These are phyloP conservation scores for Andrena hattorfiana DNA, from an alignment of 2,888 invertebrate genomes.

Conservation along the genomic window DNA sequence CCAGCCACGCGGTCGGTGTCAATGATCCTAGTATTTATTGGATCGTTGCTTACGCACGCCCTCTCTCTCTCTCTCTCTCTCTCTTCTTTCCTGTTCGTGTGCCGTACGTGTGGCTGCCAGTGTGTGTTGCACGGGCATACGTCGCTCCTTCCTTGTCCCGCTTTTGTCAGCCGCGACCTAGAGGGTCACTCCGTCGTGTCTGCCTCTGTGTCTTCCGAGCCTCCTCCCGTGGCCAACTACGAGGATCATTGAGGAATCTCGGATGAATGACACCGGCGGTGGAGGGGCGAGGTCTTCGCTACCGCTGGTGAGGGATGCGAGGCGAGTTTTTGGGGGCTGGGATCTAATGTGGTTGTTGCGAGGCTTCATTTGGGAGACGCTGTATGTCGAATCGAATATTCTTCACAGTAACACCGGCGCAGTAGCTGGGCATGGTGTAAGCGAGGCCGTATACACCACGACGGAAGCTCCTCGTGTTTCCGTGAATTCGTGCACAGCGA, in stretches of 20 bases:
- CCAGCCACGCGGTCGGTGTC: slow-evolving; percentile 70
- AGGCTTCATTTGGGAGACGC: no score
- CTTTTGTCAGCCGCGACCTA: slow-evolving; percentile 47
- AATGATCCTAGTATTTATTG: slow-evolving; percentile 80
- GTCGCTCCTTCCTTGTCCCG: slow-evolving; percentile 42
- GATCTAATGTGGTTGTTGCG: no score
- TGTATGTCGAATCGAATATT: no score
- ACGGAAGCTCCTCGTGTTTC: no score
- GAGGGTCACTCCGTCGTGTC: slow-evolving; percentile 29
- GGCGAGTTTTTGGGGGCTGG: no score
- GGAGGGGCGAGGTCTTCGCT: no score
- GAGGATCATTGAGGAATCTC: slow-evolving; percentile 3
- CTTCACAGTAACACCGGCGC: no score
- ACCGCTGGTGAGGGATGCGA: no score
- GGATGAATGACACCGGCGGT: neutral
- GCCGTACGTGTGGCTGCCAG: neutral
- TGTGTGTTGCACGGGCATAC: neutral
- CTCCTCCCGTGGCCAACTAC: slow-evolving; percentile 11
- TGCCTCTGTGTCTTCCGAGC: slow-evolving; percentile 36
- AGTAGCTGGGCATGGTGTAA: no score
- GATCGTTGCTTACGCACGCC: slow-evolving; percentile 74
- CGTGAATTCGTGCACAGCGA: no score
- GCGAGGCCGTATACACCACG: no score
- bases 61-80: slow-evolving; percentile 15
- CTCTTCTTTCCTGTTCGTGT: slow-evolving; percentile 6